phyloP scores from a whole-genome alignment of 2,888 invertebrate species.

The Pammene aurita region DNA sequence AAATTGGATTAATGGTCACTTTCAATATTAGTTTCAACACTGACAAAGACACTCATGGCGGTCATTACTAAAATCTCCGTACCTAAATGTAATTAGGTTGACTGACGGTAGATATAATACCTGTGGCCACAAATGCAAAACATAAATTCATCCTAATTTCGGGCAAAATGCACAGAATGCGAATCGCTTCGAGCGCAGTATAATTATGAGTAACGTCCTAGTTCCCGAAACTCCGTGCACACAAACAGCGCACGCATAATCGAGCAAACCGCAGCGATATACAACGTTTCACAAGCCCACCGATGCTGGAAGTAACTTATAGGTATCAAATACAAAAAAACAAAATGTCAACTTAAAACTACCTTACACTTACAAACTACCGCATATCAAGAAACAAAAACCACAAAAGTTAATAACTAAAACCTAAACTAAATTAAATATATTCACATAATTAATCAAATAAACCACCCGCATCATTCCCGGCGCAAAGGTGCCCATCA shows the following conservation, averaged over 20 bases:
- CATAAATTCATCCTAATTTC: conserved; percentile 21
- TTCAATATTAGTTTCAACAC: not conserved
- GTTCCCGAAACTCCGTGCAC: not conserved
- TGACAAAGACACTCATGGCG: not conserved
- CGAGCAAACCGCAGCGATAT: not conserved
- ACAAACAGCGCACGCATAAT: conserved; percentile 7
- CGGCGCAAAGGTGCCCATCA: too few relatives aligned
- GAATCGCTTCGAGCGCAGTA: not conserved
- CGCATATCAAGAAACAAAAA: too few relatives aligned
- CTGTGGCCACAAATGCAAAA: not conserved
- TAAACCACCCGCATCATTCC: too few relatives aligned
- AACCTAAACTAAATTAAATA: too few relatives aligned
- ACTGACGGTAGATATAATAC: not conserved
- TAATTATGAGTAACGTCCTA: conserved; percentile 1
- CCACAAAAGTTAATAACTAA: too few relatives aligned
- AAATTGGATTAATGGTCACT: too few relatives aligned
- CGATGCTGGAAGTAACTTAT: too few relatives aligned
- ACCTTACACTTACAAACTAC: too few relatives aligned
- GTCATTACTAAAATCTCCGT: too few relatives aligned
- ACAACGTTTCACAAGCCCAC: not conserved
- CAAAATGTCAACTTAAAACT: too few relatives aligned
- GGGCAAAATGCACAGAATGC: conserved; percentile 7
- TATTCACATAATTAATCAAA: too few relatives aligned
- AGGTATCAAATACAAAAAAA: too few relatives aligned
- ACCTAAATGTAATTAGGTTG: not conserved